These are phyloP conservation scores for Sminthurides bifidus DNA, from an alignment of 1,140 invertebrate species.

Conservation along the genomic window DNA sequence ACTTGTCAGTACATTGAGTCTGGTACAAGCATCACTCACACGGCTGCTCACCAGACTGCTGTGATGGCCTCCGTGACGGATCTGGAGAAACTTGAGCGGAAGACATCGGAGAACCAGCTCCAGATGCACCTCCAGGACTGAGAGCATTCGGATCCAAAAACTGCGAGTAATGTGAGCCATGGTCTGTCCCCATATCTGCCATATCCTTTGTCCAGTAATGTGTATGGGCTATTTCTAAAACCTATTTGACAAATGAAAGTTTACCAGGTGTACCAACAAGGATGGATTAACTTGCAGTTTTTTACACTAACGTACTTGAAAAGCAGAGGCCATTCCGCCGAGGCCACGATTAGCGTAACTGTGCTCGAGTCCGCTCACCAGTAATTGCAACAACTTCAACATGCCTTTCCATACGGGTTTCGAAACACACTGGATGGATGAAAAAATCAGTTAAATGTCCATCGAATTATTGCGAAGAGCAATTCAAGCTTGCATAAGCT, in stretches of 20 bases:
- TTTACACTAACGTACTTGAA: slow-evolving; percentile 66
- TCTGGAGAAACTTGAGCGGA: slow-evolving; percentile 34
- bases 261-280: not conserved
- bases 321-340: slow-evolving; percentile 93
- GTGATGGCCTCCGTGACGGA: slow-evolving; percentile 24
- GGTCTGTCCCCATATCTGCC: slow-evolving; percentile 41
- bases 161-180: slow-evolving; percentile 35
- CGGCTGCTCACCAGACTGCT: slow-evolving; percentile 24
- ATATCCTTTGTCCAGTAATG: slow-evolving; percentile 93
- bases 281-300: not conserved
- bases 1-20: too few relatives aligned
- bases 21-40: not conserved
- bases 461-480: not conserved
- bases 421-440: slow-evolving; percentile 57
- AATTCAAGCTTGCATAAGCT: slow-evolving; percentile 1
- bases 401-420: slow-evolving; percentile 93
- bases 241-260: slow-evolving; percentile 10
- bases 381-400: slow-evolving; percentile 77
- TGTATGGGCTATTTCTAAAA: slow-evolving; percentile 60
- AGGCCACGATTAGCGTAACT: slow-evolving; percentile 87
- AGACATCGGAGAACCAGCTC: slow-evolving; percentile 44
- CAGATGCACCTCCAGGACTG: slow-evolving; percentile 40
- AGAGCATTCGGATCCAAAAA: slow-evolving; percentile 29
- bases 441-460: not conserved
- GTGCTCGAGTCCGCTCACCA: slow-evolving; percentile 77